Evolutionary conservation across 2,113 vertebrate species (phyloP).

Genomic region (Odobenus rosmarus): DNA sequence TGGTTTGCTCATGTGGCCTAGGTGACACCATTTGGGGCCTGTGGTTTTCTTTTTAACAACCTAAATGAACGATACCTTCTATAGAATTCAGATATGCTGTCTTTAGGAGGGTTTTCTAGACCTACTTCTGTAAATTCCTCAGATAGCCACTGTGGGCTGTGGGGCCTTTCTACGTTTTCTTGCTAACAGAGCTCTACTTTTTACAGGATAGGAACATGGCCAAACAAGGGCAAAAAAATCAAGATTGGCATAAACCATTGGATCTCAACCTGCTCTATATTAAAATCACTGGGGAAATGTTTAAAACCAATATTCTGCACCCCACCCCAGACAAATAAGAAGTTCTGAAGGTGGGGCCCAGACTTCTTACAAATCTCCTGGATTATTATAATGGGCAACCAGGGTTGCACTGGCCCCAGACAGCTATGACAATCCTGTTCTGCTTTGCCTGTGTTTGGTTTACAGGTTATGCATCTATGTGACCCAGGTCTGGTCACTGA

Average conservation of each 20-base stretch:
- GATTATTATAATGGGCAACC: background rate
- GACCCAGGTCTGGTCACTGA: background rate
- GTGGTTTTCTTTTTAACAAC: background rate
- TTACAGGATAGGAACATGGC: background rate
- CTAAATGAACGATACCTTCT: background rate
- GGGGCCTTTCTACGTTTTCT: background rate
- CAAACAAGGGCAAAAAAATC: background rate
- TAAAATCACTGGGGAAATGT: background rate
- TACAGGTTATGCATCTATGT: background rate
- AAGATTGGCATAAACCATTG: background rate
- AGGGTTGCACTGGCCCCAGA: background rate
- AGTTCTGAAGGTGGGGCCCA: background rate
- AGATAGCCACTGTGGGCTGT: background rate
- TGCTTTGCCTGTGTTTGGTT: background rate
- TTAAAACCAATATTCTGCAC: background rate
- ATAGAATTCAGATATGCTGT: background rate
- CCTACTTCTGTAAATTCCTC: background rate
- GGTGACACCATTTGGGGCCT: background rate
- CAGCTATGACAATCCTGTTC: background rate
- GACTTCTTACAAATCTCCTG: background rate
- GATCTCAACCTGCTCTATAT: background rate
- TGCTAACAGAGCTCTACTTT: background rate
- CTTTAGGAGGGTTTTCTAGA: background rate
- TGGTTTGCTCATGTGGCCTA: background rate
- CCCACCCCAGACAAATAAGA: background rate